Conservation (phyloP, 2,113 vertebrate genomes). For the Carassius carassius region DNA sequence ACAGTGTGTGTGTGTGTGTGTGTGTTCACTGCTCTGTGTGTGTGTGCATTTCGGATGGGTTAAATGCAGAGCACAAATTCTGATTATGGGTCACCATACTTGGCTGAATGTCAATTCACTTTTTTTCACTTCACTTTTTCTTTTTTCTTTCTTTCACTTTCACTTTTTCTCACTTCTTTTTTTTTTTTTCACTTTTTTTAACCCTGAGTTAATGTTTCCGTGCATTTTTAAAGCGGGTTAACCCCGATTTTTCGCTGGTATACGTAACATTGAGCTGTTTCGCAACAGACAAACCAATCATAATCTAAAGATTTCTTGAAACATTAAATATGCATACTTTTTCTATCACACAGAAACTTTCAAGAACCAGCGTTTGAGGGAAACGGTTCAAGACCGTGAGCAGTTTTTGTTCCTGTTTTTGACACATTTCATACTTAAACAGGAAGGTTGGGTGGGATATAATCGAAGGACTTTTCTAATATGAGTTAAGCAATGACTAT, state of each 20-base stretch:
- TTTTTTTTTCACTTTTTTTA: too few species aligned
- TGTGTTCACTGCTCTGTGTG: too few species aligned
- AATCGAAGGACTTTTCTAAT: neutral
- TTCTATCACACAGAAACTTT: neutral
- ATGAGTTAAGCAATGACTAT: neutral
- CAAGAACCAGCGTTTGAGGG: neutral
- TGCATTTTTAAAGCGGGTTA: neutral
- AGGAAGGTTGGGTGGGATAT: neutral
- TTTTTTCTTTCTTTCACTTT: too few species aligned
- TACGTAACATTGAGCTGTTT: neutral
- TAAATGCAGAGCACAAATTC: too few species aligned
- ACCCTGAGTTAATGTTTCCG: neutral
- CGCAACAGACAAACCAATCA: neutral
- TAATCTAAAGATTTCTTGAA: neutral
- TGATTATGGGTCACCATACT: too few species aligned
- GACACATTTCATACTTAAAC: neutral
- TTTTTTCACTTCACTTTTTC: too few species aligned
- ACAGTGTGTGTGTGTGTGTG: too few species aligned
- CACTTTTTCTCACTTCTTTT: too few species aligned
- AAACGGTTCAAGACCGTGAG: neutral
- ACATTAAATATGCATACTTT: neutral
- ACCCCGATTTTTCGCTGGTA: neutral
- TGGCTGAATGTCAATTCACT: too few species aligned
- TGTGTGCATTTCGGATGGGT: too few species aligned
- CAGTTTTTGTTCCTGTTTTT: neutral